A percentile compares a stretch with the other conserved stretches of the same genome.
Evolutionary conservation across 2,888 invertebrate genomes (phyloP).

Genomic region (Standfussiana lucernea): DNA sequence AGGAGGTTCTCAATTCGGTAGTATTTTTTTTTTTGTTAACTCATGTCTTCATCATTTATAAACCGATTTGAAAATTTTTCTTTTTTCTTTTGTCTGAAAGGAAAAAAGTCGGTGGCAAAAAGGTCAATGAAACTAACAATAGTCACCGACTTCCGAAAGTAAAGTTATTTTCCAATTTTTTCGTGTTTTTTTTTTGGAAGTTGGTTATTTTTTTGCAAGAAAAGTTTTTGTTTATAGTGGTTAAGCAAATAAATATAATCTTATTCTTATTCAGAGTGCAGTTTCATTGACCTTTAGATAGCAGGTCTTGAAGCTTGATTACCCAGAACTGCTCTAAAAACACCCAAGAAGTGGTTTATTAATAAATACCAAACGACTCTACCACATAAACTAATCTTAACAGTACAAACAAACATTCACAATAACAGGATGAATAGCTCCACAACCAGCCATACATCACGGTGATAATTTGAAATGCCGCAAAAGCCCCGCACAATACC

Average conservation of each 20-base stretch:
- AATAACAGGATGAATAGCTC: conserved; percentile 54
- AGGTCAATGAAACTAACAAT: too few species aligned
- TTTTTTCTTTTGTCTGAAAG: too few species aligned
- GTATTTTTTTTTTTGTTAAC: too few species aligned
- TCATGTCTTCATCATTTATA: too few species aligned
- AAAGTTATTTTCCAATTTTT: too few species aligned
- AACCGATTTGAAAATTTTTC: too few species aligned
- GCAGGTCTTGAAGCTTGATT: not conserved
- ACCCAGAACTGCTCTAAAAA: not conserved
- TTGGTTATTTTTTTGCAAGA: too few species aligned
- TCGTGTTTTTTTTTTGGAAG: too few species aligned
- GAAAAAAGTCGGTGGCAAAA: too few species aligned
- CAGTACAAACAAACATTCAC: conserved; percentile 47
- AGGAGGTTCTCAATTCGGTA: too few species aligned
- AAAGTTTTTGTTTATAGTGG: too few species aligned
- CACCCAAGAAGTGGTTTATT: not conserved
- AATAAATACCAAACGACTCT: not conserved
- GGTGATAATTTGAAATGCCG: conserved; percentile 67
- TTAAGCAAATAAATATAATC: not conserved
- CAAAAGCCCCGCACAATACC: conserved; percentile 64
- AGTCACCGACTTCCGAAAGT: too few species aligned
- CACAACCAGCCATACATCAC: conserved; percentile 60
- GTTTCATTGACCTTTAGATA: not conserved
- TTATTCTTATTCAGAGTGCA: not conserved
- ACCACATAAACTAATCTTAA: conserved; percentile 22